Evolutionary conservation across 2,797 vertebrate genomes (phyloP).

Genomic region (Anas acuta): DNA sequence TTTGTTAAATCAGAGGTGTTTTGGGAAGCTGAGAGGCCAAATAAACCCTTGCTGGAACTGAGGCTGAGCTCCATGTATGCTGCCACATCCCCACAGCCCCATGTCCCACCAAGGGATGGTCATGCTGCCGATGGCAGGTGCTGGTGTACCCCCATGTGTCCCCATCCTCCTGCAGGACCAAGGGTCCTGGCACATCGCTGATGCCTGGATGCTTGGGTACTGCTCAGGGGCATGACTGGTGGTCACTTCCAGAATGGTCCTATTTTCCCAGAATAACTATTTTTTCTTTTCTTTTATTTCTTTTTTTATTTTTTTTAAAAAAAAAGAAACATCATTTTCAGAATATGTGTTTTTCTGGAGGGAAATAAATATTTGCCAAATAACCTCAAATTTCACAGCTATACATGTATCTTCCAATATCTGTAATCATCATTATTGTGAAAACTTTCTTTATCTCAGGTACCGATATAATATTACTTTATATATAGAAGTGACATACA

Average conservation of each 20-base stretch:
- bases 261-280: neutral
- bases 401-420: neutral
- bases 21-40: neutral
- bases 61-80: neutral
- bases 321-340: neutral
- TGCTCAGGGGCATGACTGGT: neutral
- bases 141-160: too few relatives aligned
- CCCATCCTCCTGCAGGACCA: rapidly evolving
- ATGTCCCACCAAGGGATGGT: neutral
- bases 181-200: neutral
- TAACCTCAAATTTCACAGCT: neutral
- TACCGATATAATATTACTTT: neutral
- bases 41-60: neutral
- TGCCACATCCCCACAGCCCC: rapidly evolving
- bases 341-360: neutral
- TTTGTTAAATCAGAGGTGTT: neutral
- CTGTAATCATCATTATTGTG: neutral
- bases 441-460: neutral
- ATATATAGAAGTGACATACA: neutral
- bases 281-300: neutral
- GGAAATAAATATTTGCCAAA: neutral
- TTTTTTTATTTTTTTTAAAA: neutral
- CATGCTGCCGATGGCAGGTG: neutral
- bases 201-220: neutral
- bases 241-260: neutral